Evolutionary conservation across 2,888 invertebrate species (phyloP).

Genomic region (Andrena chrysosceles): DNA sequence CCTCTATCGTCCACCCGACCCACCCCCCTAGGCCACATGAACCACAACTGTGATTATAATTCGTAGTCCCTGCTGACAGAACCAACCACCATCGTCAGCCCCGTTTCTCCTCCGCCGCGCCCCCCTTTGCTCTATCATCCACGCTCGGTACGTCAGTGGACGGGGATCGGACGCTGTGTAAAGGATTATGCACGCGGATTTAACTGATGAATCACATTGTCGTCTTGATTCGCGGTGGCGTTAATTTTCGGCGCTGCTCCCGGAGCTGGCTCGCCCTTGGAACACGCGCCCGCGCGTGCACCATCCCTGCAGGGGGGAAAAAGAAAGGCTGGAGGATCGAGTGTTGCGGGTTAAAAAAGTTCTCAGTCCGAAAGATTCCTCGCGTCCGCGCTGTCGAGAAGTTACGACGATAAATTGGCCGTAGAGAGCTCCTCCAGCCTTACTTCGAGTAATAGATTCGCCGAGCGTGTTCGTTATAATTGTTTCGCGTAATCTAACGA

Average conservation of each 20-base stretch:
- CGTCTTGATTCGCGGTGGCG: conserved; percentile 85
- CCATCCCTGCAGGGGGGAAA: background rate
- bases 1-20: conserved; percentile 51
- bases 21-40: conserved; percentile 72
- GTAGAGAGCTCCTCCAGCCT: background rate
- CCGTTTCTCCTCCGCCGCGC: conserved; percentile 47
- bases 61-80: conserved; percentile 78
- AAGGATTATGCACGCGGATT: conserved; percentile 85
- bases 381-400: background rate
- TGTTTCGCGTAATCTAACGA: conserved; percentile 14
- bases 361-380: background rate
- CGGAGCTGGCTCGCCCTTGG: background rate
- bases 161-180: conserved; percentile 80
- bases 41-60: conserved; percentile 85
- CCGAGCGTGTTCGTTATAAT: conserved; percentile 20
- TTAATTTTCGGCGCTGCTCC: conserved; percentile 80
- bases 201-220: conserved; percentile 85
- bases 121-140: conserved; percentile 39
- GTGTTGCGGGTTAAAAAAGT: background rate
- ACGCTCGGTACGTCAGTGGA: conserved; percentile 52
- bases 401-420: background rate
- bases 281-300: background rate
- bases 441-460: conserved; percentile 1
- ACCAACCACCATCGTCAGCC: conserved; percentile 63
- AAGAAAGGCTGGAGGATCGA: background rate